These are phyloP conservation scores for Dicrurus megarhynchus DNA, from an alignment of 2,113 vertebrate species.

Conservation along the genomic window DNA sequence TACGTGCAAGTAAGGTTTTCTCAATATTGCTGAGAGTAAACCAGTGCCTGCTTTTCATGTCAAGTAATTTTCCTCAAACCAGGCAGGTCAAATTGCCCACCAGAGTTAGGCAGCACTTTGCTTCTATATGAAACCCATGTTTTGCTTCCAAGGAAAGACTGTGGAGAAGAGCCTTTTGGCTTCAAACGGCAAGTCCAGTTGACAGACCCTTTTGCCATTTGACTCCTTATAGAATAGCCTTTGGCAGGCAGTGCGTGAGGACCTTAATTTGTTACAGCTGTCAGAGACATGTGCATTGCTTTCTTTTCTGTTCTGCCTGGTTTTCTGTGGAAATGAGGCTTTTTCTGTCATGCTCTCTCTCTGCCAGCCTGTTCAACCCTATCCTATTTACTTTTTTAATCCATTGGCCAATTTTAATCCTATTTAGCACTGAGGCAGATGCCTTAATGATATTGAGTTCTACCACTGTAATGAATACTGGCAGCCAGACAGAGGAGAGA, in stretches of 20 bases:
- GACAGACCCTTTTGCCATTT: neutral
- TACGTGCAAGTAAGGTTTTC: neutral
- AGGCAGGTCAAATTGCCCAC: neutral
- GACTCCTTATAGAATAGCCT: neutral
- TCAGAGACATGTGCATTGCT: neutral
- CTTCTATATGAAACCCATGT: neutral
- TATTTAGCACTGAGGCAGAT: conserved; percentile 18
- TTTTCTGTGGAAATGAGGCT: neutral
- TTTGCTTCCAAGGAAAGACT: neutral
- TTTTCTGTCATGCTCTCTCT: neutral
- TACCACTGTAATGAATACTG: neutral
- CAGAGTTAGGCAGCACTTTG: neutral
- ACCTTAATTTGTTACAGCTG: neutral
- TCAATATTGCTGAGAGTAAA: neutral
- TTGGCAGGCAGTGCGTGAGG: neutral
- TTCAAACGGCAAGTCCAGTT: neutral
- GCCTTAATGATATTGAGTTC: neutral
- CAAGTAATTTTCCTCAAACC: neutral
- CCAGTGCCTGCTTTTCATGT: neutral
- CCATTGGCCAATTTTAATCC: neutral
- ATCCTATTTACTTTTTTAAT: conserved; percentile 13
- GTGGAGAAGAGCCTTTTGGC: neutral
- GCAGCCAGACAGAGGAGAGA: neutral
- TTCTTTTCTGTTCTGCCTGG: neutral
- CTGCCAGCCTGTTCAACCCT: neutral